These are phyloP conservation scores for Neelides sp. DNA, from an alignment of 1,140 invertebrate species.

Conservation along the genomic window DNA sequence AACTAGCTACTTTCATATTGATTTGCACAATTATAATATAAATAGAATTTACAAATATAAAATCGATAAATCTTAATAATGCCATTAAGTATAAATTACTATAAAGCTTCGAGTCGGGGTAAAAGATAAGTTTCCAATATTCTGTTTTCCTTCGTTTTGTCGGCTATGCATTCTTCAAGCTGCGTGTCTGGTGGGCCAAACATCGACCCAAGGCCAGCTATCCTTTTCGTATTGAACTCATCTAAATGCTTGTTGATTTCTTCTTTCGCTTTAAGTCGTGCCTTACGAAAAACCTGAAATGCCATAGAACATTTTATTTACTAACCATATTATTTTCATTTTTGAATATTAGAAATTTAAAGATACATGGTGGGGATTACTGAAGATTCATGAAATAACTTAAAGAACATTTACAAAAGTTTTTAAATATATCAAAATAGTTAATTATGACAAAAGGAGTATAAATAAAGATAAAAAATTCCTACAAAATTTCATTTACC, in stretches of 20 bases:
- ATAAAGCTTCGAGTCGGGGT: constrained; percentile 54
- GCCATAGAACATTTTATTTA: no score
- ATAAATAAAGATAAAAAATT: constrained; percentile 7
- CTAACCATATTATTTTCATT: no score
- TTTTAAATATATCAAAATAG: constrained; percentile 9
- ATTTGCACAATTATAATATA: constrained; percentile 6
- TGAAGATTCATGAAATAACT: no score
- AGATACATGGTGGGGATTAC: no score
- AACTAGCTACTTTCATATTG: not conserved
- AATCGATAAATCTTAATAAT: constrained; percentile 11
- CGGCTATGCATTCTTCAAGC: constrained; percentile 63
- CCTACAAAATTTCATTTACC: constrained; percentile 38
- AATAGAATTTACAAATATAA: constrained; percentile 15
- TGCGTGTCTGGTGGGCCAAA: constrained; percentile 76
- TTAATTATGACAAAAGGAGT: constrained; percentile 1
- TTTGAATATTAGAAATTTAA: no score
- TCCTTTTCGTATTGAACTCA: constrained; percentile 80
- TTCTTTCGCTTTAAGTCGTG: constrained; percentile 66
- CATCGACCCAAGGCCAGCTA: constrained; percentile 70
- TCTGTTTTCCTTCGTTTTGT: constrained; percentile 64
- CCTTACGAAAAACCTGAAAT: constrained; percentile 64
- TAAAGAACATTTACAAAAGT: no score
- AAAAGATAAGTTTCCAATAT: constrained; percentile 59
- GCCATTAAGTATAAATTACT: constrained; percentile 39
- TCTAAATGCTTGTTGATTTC: constrained; percentile 71